Evolutionary conservation across 1,140 invertebrate species (phyloP), one percentile per base, ranked within the genome.

Genomic region (Euura saliciscinereae): DNA sequence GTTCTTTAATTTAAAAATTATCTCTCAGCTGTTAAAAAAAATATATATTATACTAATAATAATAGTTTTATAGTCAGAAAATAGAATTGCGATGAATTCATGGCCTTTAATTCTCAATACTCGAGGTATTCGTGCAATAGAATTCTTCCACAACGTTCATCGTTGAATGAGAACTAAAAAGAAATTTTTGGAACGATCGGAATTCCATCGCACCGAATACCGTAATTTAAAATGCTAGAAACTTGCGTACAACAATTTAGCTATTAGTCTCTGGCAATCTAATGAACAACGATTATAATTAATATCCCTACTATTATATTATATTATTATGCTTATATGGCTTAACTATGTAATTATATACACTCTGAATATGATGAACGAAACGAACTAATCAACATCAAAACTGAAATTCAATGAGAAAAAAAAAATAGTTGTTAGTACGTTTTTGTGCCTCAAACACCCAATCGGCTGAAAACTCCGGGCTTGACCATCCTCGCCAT

Each of bases 381-480:
- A 59, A 59, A 6, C 10, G 13, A 59, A n/a, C 51, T 59, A 3
- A 59, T 59, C 51, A 59, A 59, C 51, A 59, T 11, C 4, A n/a
- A 59, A 59, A 59, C 8, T 11, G 13, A 59, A 11, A 59, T 0
- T 1, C 28, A 28, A 28, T 8, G 1, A 59, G 51, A 59, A 59
- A 59, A 11, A 59, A 28, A 28, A 28, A 28, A 28, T 11, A 59
- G 51, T 59, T n/a, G 13, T 59, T 59, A 59, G 51, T 59, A 59
- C 51, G 13, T 59, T 59, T 59, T 28, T 28, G 28, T 59, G 3
- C 51, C 51, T 85, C 76, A 87, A 77, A 86, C 73, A 6, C 86
- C 86, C 65, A 88, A 72, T 70, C 86, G 82, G 77, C 86, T 87
- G 72, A 88, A 88, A 42, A 88, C 86, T 70, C 83, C 80, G 3